Evolutionary conservation across 2,113 vertebrate species (phyloP).

Genomic region (Burhinus oedicnemus): DNA sequence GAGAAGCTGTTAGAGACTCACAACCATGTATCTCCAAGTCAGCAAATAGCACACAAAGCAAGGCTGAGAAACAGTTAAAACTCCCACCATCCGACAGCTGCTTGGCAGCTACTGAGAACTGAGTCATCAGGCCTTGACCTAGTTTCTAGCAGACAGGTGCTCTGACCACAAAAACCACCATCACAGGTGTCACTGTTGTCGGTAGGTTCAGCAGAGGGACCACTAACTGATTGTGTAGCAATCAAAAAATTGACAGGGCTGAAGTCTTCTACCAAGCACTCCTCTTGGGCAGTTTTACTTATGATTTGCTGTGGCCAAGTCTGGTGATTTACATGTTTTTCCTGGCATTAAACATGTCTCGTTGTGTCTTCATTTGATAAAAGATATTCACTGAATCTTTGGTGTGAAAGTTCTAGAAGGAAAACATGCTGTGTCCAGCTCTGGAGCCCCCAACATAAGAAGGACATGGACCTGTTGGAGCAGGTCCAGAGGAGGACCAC

Average conservation of each 20-base stretch:
- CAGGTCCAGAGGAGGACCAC: too few species aligned
- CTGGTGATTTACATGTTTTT: background rate
- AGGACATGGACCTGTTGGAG: too few species aligned
- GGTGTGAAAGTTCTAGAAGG: background rate
- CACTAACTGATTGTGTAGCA: background rate
- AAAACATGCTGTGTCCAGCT: background rate
- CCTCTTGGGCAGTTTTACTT: background rate
- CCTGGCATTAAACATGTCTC: background rate
- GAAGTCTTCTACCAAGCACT: background rate
- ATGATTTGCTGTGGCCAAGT: background rate
- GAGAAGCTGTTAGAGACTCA: background rate
- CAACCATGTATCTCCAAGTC: background rate
- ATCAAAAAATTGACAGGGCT: background rate
- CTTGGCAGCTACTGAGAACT: conserved; percentile 6
- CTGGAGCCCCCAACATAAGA: too few species aligned
- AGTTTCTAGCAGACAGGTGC: conserved; percentile 52
- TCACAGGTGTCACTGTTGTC: background rate
- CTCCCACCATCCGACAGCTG: conserved; percentile 39
- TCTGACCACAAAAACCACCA: conserved; percentile 6
- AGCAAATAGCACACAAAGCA: background rate
- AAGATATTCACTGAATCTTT: background rate
- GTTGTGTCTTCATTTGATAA: background rate
- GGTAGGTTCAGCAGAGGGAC: background rate
- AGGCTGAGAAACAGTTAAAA: background rate
- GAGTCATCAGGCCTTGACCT: conserved; percentile 28